phyloP scores from a whole-genome alignment of 1,140 invertebrate genomes.

The Araneus ventricosus region DNA sequence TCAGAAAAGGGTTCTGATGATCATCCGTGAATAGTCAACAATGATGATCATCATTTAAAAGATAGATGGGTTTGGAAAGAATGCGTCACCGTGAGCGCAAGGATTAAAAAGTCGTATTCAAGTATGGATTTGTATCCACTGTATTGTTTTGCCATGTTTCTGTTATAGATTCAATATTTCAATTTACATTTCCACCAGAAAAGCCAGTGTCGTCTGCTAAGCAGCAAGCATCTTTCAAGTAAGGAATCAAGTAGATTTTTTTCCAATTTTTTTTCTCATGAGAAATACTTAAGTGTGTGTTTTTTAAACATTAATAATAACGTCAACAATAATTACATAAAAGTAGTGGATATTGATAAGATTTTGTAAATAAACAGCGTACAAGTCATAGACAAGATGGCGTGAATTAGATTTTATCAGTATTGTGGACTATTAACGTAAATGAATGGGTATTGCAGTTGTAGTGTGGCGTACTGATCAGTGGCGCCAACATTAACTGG shows the following conservation, averaged over 20 bases:
- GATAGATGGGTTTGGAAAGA: too few species aligned
- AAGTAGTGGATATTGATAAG: neutral
- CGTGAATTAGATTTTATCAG: neutral
- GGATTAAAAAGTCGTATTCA: too few species aligned
- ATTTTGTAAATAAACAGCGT: neutral
- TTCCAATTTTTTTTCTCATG: neutral
- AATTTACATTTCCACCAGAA: too few species aligned
- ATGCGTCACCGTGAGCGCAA: too few species aligned
- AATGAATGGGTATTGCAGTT: neutral
- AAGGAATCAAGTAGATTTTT: neutral
- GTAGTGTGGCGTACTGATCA: neutral
- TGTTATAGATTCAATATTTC: too few species aligned
- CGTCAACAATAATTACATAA: neutral
- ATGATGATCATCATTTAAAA: too few species aligned
- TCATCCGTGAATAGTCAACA: too few species aligned
- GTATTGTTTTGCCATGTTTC: too few species aligned
- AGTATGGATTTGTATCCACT: too few species aligned
- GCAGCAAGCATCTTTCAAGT: too few species aligned
- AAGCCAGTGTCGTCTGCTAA: too few species aligned
- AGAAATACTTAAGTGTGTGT: neutral
- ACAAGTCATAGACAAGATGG: neutral
- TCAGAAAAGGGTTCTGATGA: too few species aligned
- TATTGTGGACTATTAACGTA: neutral
- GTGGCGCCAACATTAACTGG: constrained; percentile 18
- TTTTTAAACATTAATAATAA: neutral